Conservation (phyloP, 1,140 invertebrate species). For the Rhopalosiphum padi region DNA sequence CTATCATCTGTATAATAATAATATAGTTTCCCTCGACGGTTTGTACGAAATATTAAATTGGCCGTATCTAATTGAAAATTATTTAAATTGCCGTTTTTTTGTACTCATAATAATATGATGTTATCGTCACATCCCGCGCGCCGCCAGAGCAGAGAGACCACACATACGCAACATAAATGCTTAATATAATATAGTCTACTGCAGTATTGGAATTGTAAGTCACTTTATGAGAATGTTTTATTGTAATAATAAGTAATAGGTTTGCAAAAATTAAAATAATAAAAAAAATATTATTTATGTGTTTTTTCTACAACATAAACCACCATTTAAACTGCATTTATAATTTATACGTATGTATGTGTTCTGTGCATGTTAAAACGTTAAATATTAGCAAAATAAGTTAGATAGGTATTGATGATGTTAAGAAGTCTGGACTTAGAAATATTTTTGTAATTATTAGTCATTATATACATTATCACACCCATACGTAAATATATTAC, state of each 20-base stretch:
- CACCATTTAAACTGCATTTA: not conserved
- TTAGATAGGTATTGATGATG: not conserved
- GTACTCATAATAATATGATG: not conserved
- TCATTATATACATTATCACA: not conserved
- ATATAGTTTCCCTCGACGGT: not conserved
- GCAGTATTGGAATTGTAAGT: not conserved
- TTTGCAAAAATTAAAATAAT: not conserved
- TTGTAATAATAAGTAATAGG: not conserved
- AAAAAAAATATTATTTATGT: not conserved
- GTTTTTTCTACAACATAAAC: not conserved
- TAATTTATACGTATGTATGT: not conserved
- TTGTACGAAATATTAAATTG: not conserved
- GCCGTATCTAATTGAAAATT: constrained; percentile 36
- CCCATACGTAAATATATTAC: no score
- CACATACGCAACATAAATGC: constrained; percentile 6
- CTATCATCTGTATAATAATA: not conserved
- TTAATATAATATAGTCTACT: not conserved
- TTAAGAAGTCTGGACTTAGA: not conserved
- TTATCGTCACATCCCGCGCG: not conserved
- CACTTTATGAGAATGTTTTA: not conserved
- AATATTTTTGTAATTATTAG: not conserved
- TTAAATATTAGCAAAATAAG: no score
- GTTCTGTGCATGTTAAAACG: not conserved
- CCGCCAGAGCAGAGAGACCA: not conserved
- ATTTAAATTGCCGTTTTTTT: constrained; percentile 19